phyloP scores from a whole-genome alignment of 2,888 invertebrate genomes.

The Epinotia demarniana region DNA sequence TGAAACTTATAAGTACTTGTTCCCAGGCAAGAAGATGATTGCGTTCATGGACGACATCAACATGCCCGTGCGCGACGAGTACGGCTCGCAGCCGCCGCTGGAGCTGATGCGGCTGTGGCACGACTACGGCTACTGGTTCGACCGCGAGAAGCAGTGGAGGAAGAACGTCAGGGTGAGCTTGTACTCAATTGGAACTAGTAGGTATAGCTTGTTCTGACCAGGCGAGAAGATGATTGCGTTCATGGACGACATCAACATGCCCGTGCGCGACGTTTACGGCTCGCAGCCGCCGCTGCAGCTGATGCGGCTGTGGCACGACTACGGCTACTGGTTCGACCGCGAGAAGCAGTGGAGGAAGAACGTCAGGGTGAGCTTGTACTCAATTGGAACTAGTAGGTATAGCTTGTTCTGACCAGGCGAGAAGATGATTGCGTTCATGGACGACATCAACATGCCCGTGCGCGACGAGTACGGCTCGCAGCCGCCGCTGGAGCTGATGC shows the following conservation, averaged over 20 bases:
- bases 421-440: slow-evolving; percentile 87
- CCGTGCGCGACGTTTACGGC: slow-evolving; percentile 93
- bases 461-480: slow-evolving; percentile 95
- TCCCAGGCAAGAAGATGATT: slow-evolving; percentile 90
- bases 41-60: slow-evolving; percentile 96
- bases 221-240: slow-evolving; percentile 78
- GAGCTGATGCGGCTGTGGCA: slow-evolving; percentile 94
- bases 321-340: slow-evolving; percentile 95
- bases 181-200: no score
- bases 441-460: slow-evolving; percentile 97
- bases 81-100: slow-evolving; percentile 95
- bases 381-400: no score
- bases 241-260: slow-evolving; percentile 97
- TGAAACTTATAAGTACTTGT: neutral
- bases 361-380: slow-evolving; percentile 83
- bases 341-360: slow-evolving; percentile 90
- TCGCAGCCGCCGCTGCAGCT: slow-evolving; percentile 95
- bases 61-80: slow-evolving; percentile 95
- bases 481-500: slow-evolving; percentile 93
- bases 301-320: slow-evolving; percentile 93
- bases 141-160: slow-evolving; percentile 90
- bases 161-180: slow-evolving; percentile 88
- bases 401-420: no score
- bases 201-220: no score
- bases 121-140: slow-evolving; percentile 96